Percentiles rank a stretch among this genome's conserved stretches.
These are phyloP conservation scores for Oceanites oceanicus DNA, from an alignment of 2,113 vertebrate genomes.

Conservation along the genomic window DNA sequence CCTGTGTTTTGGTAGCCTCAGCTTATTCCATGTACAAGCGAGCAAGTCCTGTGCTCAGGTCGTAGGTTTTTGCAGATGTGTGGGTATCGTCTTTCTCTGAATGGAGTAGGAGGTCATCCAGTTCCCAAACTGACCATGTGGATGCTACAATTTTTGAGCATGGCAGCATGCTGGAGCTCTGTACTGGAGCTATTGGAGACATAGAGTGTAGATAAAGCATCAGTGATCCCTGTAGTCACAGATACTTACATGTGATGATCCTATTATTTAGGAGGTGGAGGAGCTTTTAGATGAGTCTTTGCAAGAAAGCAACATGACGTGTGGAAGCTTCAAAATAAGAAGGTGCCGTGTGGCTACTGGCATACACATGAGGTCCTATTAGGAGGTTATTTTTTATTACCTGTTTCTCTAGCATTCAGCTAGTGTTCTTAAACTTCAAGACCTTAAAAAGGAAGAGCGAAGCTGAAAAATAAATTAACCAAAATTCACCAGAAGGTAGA, in stretches of 20 bases:
- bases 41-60: neutral
- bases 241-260: neutral
- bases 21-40: neutral
- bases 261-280: neutral
- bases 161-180: neutral
- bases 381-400: neutral
- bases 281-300: neutral
- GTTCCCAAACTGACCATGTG: neutral
- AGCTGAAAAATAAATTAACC: neutral
- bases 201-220: neutral
- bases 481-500: neutral
- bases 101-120: neutral
- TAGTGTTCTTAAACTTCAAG: neutral
- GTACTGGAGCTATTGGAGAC: neutral
- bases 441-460: neutral
- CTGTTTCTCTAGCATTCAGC: neutral
- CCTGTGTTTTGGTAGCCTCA: neutral
- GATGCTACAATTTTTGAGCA: neutral
- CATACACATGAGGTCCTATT: neutral
- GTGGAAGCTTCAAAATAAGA: neutral
- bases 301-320: neutral
- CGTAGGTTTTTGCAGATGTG: neutral
- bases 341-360: neutral
- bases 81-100: neutral
- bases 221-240: neutral